Base-by-base conservation (phyloP, 2,888 invertebrate genomes). In the Palloptera scutellata region DNA sequence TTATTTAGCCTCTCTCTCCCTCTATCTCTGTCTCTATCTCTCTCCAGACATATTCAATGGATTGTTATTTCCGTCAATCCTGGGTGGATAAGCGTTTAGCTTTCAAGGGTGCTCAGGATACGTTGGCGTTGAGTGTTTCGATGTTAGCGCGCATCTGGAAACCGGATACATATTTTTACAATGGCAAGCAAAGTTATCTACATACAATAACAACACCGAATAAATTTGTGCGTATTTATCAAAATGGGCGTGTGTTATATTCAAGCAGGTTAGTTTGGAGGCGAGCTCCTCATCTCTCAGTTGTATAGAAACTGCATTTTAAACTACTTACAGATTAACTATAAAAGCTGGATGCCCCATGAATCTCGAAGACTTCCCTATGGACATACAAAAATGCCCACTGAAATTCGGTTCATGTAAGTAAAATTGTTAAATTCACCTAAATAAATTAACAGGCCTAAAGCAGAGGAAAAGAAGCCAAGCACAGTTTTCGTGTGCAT, bases 131-230 rank as follows among this genome's bases (percentile, higher is more conserved):
- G 72, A 92, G 91, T 79, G 92, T 93, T 77, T 91, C 91, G 67
- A 92, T 94, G 90, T 85, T 94, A 80, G 90, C 90, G 68, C 87
- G 89, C 78, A 92, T 94, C 75, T 94, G 94, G 94, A 93, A 92
- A 81, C 94, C 94, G 4, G 94, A 94, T 86, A 94, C 94, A 12
- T 94, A 91, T 82, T 92, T 93, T 82, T 90, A 91, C 85, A 94
- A 94, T 81, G 93, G 93, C 67, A 92, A 92, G 81, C 90, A 91
- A 74, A 92, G 92, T 72, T 92, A 93, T 84, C 87, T 94, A 66
- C 94, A 94, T 85, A 92, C 91, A 68, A 92, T 94, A 77, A 93
- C 94, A 13, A 91, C 91, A 19, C 93, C 93, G n/a, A 94, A 94
- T 83, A 92, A 92, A 84, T 92, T 94, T 80, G 91, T 94, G 51